Percentiles rank a stretch among this genome's conserved stretches.
phyloP scores from a whole-genome alignment of 2,888 invertebrate genomes.

The Orthosia incerta region DNA sequence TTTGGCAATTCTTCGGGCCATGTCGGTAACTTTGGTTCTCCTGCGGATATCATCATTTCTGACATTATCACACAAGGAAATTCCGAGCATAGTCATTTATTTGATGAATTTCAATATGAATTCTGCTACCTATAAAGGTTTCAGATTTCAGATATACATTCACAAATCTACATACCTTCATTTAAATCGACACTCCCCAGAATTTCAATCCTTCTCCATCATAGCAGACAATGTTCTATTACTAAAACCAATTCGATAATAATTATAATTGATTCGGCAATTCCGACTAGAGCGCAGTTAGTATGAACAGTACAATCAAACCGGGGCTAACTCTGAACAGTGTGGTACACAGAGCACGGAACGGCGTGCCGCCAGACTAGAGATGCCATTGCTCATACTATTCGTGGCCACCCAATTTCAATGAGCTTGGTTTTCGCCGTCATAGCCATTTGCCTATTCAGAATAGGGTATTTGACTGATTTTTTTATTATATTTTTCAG shows the following conservation, averaged over 20 bases:
- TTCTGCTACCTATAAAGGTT: no score
- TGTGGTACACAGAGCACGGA: slow-evolving; percentile 7
- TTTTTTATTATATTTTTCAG: no score
- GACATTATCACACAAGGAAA: no score
- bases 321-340: slow-evolving; percentile 12
- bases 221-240: slow-evolving; percentile 9
- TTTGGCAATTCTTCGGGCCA: no score
- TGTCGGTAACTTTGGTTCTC: no score
- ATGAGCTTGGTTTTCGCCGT: not conserved
- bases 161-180: not conserved
- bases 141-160: not conserved
- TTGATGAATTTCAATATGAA: no score
- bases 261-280: slow-evolving; percentile 45
- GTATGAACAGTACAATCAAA: slow-evolving; percentile 43
- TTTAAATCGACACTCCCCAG: not conserved
- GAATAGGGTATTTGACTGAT: not conserved
- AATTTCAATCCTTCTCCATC: not conserved
- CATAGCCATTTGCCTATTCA: not conserved
- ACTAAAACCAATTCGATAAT: slow-evolving; percentile 24
- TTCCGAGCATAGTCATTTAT: no score
- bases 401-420: not conserved
- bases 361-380: not conserved
- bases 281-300: slow-evolving; percentile 4
- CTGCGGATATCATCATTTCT: no score
- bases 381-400: not conserved